phyloP scores from a whole-genome alignment of 2,113 vertebrate genomes.

The Arothron firmamentum region DNA sequence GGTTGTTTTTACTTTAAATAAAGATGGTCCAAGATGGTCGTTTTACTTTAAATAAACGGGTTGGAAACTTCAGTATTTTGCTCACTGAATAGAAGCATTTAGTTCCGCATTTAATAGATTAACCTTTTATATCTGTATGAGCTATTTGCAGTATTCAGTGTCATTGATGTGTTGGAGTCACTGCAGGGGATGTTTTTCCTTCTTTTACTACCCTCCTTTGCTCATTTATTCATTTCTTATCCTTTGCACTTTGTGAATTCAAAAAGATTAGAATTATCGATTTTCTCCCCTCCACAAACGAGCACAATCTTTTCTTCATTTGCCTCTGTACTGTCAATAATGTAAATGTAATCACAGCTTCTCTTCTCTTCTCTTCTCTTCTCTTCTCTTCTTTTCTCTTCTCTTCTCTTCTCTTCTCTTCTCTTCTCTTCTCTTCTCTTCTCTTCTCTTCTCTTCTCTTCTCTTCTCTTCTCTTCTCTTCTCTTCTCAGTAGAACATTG shows the following conservation, averaged over 20 bases:
- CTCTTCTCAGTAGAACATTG: background rate
- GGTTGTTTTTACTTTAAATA: background rate
- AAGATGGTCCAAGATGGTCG: conserved; percentile 4
- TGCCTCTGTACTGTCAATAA: conserved; percentile 57
- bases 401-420: background rate
- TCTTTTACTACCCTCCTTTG: conserved; percentile 1
- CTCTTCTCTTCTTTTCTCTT: background rate
- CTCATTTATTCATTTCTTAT: conserved; percentile 13
- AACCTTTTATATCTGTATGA: background rate
- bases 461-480: background rate
- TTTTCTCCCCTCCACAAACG: conserved; percentile 37
- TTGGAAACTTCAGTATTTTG: background rate
- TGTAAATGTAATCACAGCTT: conserved; percentile 60
- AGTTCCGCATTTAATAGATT: background rate
- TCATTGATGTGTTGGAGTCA: background rate
- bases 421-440: conserved; percentile 15
- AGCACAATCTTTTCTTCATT: conserved; percentile 28
- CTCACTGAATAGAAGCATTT: background rate
- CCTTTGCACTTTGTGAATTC: conserved; percentile 34
- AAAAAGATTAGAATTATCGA: conserved; percentile 57
- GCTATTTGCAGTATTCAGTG: background rate
- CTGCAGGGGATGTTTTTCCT: background rate
- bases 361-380: conserved; percentile 12
- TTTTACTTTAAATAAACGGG: background rate
- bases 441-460: background rate